Base-by-base conservation (phyloP, 2,888 invertebrate species). In the Drosophila silvestris region DNA sequence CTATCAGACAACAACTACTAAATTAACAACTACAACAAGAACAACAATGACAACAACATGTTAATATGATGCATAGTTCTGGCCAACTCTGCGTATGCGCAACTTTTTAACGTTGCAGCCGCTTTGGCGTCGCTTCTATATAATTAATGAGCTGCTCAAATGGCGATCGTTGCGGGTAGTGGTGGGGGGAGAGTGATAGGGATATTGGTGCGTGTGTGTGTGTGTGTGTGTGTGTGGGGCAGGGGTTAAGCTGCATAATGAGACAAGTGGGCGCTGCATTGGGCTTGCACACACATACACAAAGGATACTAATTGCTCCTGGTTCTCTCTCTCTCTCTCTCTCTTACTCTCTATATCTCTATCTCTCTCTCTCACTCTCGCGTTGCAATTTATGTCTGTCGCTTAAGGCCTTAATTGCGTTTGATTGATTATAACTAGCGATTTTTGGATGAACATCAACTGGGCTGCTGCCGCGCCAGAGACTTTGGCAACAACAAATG, bases 81-180 rank as follows among this genome's bases (percentile, higher is more conserved):
- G 70, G 73, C 67, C 72, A 62, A 79, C 79, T 72, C 63, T 74
- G 84, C 84, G 84, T 84, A 87, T 84, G 77, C 74, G 84, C 74
- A 83, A 87, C 79, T 76, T 84, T 65, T 60, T 70, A 70, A 70
- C 57, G 64, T 79, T 85, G 76, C 69, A 81, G 73, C 70, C 74
- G 65, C 75, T 65, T 76, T 75, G 79, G 81, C 85, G 74, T 64
- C 85, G 69, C 61, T 74, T 75, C 72, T 83, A 85, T 83, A 83
- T 89, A 89, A 89, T 87, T 87, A 87, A 87, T 85, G 87, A 89
- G 82, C 78, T 78, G 80, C 84, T 73, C 70, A 75, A 85, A 68
- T 70, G 61, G 26, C 30, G 60, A 44, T 47, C 14, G 7, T 19
- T 14, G 30, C 37, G 30, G 52, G 51, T 0, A 28, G 35, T 5